phyloP scores from a whole-genome alignment of 35 echinoderm and acorn worm species.

The Lytechinus variegatus region DNA sequence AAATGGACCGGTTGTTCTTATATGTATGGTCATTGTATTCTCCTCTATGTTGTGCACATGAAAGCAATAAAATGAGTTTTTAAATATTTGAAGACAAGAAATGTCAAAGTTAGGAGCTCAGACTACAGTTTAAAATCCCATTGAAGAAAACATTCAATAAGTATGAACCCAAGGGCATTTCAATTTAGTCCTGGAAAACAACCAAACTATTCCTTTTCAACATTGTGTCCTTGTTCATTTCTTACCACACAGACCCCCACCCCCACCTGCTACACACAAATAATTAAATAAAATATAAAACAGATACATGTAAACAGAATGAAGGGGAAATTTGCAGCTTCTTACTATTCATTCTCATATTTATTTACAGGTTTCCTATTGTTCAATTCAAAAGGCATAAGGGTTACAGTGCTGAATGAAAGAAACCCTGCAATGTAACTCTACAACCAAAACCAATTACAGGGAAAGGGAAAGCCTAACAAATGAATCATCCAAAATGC shows the following conservation, averaged over 20 bases:
- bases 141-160: not conserved
- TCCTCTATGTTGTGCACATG: too few species aligned
- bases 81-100: too few species aligned
- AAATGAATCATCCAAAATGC: not conserved
- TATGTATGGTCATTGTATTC: too few species aligned
- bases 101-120: not conserved
- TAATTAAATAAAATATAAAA: not conserved
- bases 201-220: not conserved
- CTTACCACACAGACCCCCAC: not conserved
- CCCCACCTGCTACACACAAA: not conserved
- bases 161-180: not conserved
- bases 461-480: not conserved
- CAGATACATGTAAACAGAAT: not conserved
- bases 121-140: not conserved
- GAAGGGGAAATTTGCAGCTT: not conserved
- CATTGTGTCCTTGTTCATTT: not conserved
- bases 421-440: not conserved
- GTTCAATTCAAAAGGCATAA: not conserved
- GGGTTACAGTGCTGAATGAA: not conserved
- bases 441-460: not conserved
- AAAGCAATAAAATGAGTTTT: too few species aligned
- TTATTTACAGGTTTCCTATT: not conserved
- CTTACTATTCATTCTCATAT: not conserved
- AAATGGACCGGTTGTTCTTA: too few species aligned
- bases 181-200: not conserved